A percentile compares a stretch with the other conserved stretches of the same genome.
Evolutionary conservation across 2,888 invertebrate genomes (phyloP).

Genomic region (Trichacis sp.): DNA sequence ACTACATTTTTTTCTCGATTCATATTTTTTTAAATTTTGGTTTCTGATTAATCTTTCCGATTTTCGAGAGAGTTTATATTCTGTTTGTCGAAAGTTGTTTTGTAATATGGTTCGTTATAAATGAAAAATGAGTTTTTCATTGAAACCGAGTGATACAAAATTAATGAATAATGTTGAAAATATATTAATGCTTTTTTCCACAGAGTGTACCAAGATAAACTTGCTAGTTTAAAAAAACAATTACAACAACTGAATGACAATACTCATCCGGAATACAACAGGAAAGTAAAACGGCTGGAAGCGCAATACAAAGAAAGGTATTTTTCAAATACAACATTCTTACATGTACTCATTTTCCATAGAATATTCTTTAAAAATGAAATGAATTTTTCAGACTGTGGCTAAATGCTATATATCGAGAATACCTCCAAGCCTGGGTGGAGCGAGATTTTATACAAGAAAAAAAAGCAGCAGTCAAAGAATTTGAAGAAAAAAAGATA

Average conservation of each 20-base stretch:
- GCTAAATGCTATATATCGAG: conserved; percentile 81
- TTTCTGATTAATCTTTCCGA: no score
- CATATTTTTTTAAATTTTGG: no score
- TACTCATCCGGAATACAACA: conserved; percentile 86
- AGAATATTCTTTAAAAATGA: no score
- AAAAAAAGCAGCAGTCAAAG: conserved; percentile 89
- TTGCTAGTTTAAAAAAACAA: conserved; percentile 89
- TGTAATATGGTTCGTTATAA: no score
- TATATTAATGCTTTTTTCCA: conserved; percentile 2
- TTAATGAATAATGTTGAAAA: neutral
- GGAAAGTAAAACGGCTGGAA: conserved; percentile 85
- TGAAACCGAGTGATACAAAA: no score
- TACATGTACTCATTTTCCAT: no score
- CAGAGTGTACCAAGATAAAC: conserved; percentile 91
- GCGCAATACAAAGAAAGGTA: conserved; percentile 83
- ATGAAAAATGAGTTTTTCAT: no score
- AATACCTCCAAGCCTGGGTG: conserved; percentile 87
- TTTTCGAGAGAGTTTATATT: no score
- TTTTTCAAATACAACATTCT: no score
- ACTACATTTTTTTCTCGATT: no score
- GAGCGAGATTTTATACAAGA: conserved; percentile 90
- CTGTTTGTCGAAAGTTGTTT: no score
- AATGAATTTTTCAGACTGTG: conserved; percentile 72
- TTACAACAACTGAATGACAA: conserved; percentile 89
- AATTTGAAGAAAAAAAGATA: conserved; percentile 94